Percentiles rank a stretch among this genome's conserved stretches.
phyloP scores from a whole-genome alignment of 2,888 invertebrate species.

The Drosophila ezoana region DNA sequence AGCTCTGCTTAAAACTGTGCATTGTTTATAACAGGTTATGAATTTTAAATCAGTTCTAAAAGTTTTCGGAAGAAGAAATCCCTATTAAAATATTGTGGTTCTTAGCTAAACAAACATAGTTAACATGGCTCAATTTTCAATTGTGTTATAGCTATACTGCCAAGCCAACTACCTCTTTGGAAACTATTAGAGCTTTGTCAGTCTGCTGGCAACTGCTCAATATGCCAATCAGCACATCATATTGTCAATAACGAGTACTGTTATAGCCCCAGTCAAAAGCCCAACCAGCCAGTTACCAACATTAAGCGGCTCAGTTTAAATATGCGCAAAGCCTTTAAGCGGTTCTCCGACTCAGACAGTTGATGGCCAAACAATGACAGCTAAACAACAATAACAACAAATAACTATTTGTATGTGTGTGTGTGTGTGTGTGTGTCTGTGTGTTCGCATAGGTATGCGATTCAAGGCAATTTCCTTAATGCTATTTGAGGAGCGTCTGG shows the following conservation, averaged over 20 bases:
- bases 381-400: conserved; percentile 30
- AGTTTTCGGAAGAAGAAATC: neutral
- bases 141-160: neutral
- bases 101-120: too few species aligned
- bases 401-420: conserved; percentile 52
- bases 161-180: neutral
- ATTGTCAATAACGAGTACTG: conserved; percentile 35
- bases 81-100: too few species aligned
- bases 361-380: conserved; percentile 64
- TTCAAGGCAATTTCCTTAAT: conserved; percentile 76
- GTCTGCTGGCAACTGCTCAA: conserved; percentile 17
- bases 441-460: conserved; percentile 64
- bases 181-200: neutral
- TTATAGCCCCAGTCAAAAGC: conserved; percentile 13
- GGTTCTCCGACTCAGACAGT: conserved; percentile 49
- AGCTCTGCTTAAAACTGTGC: neutral
- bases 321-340: conserved; percentile 75
- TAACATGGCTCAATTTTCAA: neutral
- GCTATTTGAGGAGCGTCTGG: conserved; percentile 68
- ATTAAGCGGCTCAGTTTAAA: conserved; percentile 57
- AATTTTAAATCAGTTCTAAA: neutral
- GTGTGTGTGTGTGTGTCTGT: conserved; percentile 3
- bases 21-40: too few species aligned
- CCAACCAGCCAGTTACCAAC: conserved; percentile 33
- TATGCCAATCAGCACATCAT: conserved; percentile 49